Evolutionary conservation across 2,888 invertebrate species (phyloP), one percentile per base, ranked within the genome.

Genomic region (Buathra laborator): DNA sequence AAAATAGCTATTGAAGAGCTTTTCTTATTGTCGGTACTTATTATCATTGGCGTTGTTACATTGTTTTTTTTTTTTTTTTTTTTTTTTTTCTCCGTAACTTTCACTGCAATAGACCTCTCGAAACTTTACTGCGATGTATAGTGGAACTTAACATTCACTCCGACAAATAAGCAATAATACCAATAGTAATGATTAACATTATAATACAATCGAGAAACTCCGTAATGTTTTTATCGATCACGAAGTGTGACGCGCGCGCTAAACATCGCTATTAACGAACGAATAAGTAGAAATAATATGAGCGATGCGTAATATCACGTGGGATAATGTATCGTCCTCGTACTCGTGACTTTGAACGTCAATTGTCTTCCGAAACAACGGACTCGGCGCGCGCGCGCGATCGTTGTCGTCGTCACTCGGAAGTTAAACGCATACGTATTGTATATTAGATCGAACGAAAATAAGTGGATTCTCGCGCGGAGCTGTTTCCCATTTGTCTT

Each of bases 321-420:
- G 78, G 70, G 70, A 76, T 82, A 76, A 85, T 77, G 75, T 66
- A 71, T 78, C 81, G 78, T 79, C 78, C 76, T 74, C 84, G 75
- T 81, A 72, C 84, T 74, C 81, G 84, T 78, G 84, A 85, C 84
- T 85, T 66, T 81, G 75, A 82, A 85, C 75, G 77, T 79, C 85
- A 85, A 85, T 85, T 76, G 85, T 66, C 78, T 71, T 16, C 48
- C 37, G 75, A 64, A 82, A 85, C 81, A 82, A 85, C 75, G 78
- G 37, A 37, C 37, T 37, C 9, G 37, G 10, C 37, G 16, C 46
- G 37, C 53, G 56, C 37, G 56, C n/a, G 78, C 72, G 67, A 59
- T 77, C 67, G 71, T 78, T 70, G 64, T 44, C 56, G 51, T n/a
- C 10, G 19, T 64, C 59, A 46, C 48, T 80, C 59, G 24, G 24